Evolutionary conservation across 1,140 invertebrate species (phyloP).

Genomic region (Teleogryllus occipitalis): DNA sequence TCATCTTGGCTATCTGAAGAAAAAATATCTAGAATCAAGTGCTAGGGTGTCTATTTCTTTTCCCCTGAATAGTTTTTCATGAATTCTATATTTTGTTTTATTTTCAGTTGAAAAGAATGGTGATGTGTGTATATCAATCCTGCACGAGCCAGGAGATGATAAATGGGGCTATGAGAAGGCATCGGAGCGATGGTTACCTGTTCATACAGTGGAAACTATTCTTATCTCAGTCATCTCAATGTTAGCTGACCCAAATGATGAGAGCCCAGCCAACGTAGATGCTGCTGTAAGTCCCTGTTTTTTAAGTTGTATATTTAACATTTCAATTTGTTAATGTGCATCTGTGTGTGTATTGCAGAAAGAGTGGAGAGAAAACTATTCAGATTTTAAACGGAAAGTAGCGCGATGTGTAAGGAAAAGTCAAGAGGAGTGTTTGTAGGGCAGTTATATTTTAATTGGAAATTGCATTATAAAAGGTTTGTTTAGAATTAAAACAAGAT

Average conservation of each 20-base stretch:
- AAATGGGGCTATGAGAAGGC: slow-evolving; percentile 99
- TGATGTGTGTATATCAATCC: slow-evolving; percentile 98
- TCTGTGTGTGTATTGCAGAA: slow-evolving; percentile 59
- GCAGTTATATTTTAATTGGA: slow-evolving; percentile 13
- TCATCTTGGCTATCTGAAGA: too few relatives aligned
- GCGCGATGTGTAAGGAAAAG: slow-evolving; percentile 95
- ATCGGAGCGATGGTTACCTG: slow-evolving; percentile 96
- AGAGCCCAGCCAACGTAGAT: slow-evolving; percentile 99
- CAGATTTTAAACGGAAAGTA: slow-evolving; percentile 96
- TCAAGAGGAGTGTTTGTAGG: slow-evolving; percentile 88
- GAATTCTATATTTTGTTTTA: slow-evolving; percentile 18
- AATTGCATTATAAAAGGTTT: slow-evolving; percentile 1
- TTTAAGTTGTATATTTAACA: background rate
- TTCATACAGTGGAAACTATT: slow-evolving; percentile 99
- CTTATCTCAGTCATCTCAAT: slow-evolving; percentile 98
- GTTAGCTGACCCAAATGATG: slow-evolving; percentile 99
- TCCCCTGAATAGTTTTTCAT: background rate
- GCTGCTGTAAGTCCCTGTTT: slow-evolving; percentile 75
- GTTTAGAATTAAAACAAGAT: background rate
- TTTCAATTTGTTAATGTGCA: background rate
- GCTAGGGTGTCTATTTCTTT: too few relatives aligned
- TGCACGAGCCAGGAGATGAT: slow-evolving; percentile 99
- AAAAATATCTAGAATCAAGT: too few relatives aligned
- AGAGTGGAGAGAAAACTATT: slow-evolving; percentile 95
- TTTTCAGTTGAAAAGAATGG: slow-evolving; percentile 93